Evolutionary conservation across 2,113 vertebrate genomes (phyloP), one percentile per base, ranked within the genome.

Genomic region (Rhinopomastus cyanomelas): DNA sequence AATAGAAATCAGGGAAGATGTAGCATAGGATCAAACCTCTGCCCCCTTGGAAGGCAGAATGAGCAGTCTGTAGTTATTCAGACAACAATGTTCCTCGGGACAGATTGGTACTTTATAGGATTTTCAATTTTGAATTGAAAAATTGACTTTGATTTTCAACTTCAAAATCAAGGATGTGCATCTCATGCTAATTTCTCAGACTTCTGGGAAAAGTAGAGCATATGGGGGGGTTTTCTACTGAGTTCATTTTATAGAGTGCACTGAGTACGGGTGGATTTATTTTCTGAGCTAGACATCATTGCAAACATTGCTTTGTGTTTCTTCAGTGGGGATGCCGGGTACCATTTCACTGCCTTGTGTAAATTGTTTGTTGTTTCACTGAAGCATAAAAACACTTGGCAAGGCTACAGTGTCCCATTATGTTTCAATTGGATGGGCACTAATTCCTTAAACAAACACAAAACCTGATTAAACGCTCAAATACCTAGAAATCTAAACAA

Each of bases 361-460:
- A 91, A 93, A 95, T 93, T 90, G 87, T 79, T 85, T 77, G 87
- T 91, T 85, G 56, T 89, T 95, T 94, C 92, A 95, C 27, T 91
- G 89, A 94, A 80, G 87, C 89, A 86, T 88, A 89, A 94, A 94
- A 95, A 89, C 93, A 85, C 72, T 96, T 95, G 95, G 92, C 93
- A 81, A 73, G 67, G 79, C 60, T 77, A 92, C 85, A 87, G 74
- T 0, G 0, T 76, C 84, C 92, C 89, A 82, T 95, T 96, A 90
- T 93, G 87, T 94, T 94, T 94, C 91, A 66, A 66, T 34, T 69
- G 87, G 78, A 85, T 91, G 78, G 57, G 64, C 79, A 96, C 66
- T 93, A 92, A 93, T 87, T 94, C 72, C 72, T 93, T 94, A 80
- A 89, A 74, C 82, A 95, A 94, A 94, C 81, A 94, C 34, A 85